Evolutionary conservation across 2,888 invertebrate genomes (phyloP), one percentile per base, ranked within the genome.

Genomic region (Stenotaenia linearis): DNA sequence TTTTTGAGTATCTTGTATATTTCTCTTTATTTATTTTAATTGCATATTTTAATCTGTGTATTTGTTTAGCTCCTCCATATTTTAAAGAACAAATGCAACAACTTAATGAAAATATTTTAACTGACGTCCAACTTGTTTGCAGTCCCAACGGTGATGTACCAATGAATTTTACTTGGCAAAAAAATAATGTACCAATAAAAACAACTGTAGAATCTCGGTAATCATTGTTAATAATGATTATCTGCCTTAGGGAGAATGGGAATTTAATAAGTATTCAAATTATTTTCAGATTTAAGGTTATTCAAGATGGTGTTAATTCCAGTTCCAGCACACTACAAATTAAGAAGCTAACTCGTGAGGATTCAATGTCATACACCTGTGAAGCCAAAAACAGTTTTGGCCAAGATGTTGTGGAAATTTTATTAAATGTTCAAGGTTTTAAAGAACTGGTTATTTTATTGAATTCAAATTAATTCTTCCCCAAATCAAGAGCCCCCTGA

Each of bases 321-420:
- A 61, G 12, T 61, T 61, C 61, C 23, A 45, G 45, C n/a, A 61
- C 23, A 25, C 10, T 61, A 9, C 3, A 12, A 23, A 61, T 61
- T 25, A 23, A 25, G 9, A 61, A 61, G 28, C 3, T 61, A 61
- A 25, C 25, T 25, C 61, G 61, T 25, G 40, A 21, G 18, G 77
- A 77, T 45, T 40, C 45, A 1, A 77, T 45, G 1, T 6, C 9
- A 3, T 77, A 18, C 12, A 37, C 40, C 18, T 77, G 77, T 28
- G 37, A 77, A 6, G 77, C 40, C 1, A 40, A 25, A 10, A 77
- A 77, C 25, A 40, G 37, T 77, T 45, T 37, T 40, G 77, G 77
- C 1, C 18, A 40, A 45, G 77, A 77, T 9, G 25, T 25, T 5
- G 25, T 12, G 61, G 25, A 61, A 12, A 5, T 61, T 1, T 12